Evolutionary conservation across 2,113 vertebrate genomes (phyloP).

Genomic region (Microtus montanus): DNA sequence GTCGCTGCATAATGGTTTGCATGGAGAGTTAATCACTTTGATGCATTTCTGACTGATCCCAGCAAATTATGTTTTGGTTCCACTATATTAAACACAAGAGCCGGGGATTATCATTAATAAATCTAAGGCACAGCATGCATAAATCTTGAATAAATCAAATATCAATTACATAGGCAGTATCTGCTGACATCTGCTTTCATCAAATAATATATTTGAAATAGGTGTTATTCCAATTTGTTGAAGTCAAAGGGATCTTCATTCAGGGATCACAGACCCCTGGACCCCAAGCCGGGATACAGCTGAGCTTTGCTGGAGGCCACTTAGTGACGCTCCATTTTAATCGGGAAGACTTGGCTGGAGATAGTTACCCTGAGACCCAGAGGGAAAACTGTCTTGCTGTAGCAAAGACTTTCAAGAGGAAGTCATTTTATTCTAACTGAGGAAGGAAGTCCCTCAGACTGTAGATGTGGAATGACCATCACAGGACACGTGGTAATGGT

Average conservation of each 20-base stretch:
- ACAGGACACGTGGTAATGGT: background rate
- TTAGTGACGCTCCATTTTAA: background rate
- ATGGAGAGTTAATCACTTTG: conserved; percentile 95
- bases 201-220: conserved; percentile 92
- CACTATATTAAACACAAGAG: conserved; percentile 93
- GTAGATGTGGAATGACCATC: background rate
- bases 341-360: conserved; percentile 4
- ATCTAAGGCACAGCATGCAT: conserved; percentile 92
- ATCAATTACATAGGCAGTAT: conserved; percentile 92
- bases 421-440: background rate
- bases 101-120: conserved; percentile 93
- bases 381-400: background rate
- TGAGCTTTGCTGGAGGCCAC: background rate
- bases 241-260: conserved; percentile 82
- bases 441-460: background rate
- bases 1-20: conserved; percentile 92
- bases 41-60: conserved; percentile 92
- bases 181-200: conserved; percentile 91
- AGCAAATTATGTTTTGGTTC: conserved; percentile 93
- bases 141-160: conserved; percentile 95
- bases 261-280: conserved; percentile 74
- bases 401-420: background rate
- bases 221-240: conserved; percentile 87
- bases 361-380: background rate
- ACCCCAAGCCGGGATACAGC: conserved; percentile 71